phyloP scores from a whole-genome alignment of 1,140 invertebrate species.

The Sarcophaga bullata region DNA sequence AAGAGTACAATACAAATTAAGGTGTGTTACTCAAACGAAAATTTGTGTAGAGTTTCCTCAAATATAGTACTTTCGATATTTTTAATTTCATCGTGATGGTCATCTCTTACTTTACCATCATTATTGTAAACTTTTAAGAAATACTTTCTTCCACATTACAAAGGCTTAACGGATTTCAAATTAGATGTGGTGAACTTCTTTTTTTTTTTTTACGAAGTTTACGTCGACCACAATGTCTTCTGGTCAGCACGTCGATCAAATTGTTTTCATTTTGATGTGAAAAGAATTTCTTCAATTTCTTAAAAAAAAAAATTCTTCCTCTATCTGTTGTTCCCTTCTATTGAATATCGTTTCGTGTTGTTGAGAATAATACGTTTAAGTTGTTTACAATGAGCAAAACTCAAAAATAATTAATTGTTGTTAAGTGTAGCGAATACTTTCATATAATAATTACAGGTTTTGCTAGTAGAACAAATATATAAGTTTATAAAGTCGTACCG shows the following conservation, averaged over 20 bases:
- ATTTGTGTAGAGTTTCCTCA: too few species aligned
- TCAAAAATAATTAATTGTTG: too few species aligned
- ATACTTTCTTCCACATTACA: conserved; percentile 1
- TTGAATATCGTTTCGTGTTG: too few species aligned
- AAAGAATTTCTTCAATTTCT: background rate
- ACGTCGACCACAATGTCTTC: background rate
- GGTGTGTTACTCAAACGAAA: background rate
- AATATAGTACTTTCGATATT: background rate
- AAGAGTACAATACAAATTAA: background rate
- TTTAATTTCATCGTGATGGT: background rate
- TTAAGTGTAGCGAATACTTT: too few species aligned
- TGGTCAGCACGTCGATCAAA: background rate
- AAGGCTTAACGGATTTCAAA: conserved; percentile 24
- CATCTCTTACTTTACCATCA: conserved; percentile 10
- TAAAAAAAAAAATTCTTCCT: too few species aligned
- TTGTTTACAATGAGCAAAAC: too few species aligned
- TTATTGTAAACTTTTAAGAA: background rate
- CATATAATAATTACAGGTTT: too few species aligned
- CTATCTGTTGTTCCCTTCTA: too few species aligned
- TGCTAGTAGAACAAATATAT: too few species aligned
- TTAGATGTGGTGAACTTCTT: background rate
- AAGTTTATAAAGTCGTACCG: too few species aligned
- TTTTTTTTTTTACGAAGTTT: background rate
- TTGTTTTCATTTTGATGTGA: background rate
- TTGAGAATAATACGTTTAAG: too few species aligned